These are phyloP conservation scores for Rhabdomys dilectus DNA, from an alignment of 2,113 vertebrate genomes.

Conservation along the genomic window DNA sequence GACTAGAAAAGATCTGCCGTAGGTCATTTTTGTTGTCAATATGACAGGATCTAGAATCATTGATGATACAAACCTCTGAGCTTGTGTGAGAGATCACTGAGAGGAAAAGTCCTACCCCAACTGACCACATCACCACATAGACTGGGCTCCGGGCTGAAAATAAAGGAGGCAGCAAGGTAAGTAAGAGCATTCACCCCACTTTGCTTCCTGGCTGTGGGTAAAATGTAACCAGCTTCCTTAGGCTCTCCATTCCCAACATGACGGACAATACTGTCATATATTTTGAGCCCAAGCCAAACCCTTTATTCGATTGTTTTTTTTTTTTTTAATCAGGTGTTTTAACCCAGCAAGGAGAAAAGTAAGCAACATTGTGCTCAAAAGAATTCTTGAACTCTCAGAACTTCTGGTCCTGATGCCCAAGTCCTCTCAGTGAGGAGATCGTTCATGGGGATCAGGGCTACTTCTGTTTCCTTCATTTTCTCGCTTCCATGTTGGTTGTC, in stretches of 20 bases:
- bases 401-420: neutral
- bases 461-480: neutral
- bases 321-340: neutral
- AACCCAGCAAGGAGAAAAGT: neutral
- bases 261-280: too few relatives aligned
- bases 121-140: too few relatives aligned
- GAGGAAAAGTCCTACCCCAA: neutral
- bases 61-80: neutral
- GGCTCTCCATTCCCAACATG: too few relatives aligned
- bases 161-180: neutral
- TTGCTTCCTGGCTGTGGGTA: neutral
- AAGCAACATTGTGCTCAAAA: neutral
- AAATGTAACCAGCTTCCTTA: neutral
- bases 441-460: neutral
- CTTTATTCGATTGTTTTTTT: neutral
- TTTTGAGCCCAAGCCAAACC: neutral
- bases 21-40: neutral
- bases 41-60: neutral
- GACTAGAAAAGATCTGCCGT: neutral
- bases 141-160: too few relatives aligned
- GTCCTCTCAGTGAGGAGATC: neutral
- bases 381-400: neutral
- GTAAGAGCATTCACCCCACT: too few relatives aligned
- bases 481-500: neutral
- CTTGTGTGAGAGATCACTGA: neutral